phyloP scores from a whole-genome alignment of 2,888 invertebrate genomes.

The Epicampocera succincta region DNA sequence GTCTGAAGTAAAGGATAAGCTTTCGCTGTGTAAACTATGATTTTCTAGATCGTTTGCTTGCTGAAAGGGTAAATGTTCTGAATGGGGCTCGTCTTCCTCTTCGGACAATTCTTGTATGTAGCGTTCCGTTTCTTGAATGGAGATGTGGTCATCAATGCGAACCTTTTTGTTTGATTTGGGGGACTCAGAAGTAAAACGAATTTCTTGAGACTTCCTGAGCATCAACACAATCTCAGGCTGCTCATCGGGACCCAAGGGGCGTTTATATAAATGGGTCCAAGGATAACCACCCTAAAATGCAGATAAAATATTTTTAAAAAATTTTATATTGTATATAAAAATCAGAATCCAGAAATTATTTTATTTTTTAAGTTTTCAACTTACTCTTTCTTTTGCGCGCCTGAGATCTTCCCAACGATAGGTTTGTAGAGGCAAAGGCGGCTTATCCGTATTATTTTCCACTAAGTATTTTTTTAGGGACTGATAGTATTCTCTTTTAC shows the following conservation, averaged over 20 bases:
- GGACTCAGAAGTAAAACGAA: slow-evolving; percentile 79
- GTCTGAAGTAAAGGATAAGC: slow-evolving; percentile 80
- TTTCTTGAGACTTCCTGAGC: slow-evolving; percentile 80
- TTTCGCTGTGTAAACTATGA: slow-evolving; percentile 78
- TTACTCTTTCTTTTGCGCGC: slow-evolving; percentile 84
- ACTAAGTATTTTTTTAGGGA: slow-evolving; percentile 79
- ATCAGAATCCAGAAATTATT: no score
- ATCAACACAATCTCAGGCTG: slow-evolving; percentile 81
- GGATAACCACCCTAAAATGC: slow-evolving; percentile 86
- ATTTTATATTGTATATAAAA: no score
- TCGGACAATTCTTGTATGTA: slow-evolving; percentile 81
- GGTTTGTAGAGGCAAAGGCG: slow-evolving; percentile 88
- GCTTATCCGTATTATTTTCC: slow-evolving; percentile 79
- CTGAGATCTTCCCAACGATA: slow-evolving; percentile 92
- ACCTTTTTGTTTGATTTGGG: slow-evolving; percentile 81
- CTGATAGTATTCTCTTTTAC: slow-evolving; percentile 80
- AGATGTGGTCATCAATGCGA: slow-evolving; percentile 81
- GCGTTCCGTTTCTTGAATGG: slow-evolving; percentile 81
- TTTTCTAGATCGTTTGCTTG: slow-evolving; percentile 72
- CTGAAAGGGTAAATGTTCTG: slow-evolving; percentile 66
- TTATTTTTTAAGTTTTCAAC: slow-evolving; percentile 39
- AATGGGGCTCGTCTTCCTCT: slow-evolving; percentile 72
- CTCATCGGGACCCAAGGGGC: slow-evolving; percentile 83
- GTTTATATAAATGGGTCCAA: slow-evolving; percentile 90
- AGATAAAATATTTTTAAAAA: not conserved